Base-by-base conservation (phyloP, 1,140 invertebrate species). In the Acarapis woodi region DNA sequence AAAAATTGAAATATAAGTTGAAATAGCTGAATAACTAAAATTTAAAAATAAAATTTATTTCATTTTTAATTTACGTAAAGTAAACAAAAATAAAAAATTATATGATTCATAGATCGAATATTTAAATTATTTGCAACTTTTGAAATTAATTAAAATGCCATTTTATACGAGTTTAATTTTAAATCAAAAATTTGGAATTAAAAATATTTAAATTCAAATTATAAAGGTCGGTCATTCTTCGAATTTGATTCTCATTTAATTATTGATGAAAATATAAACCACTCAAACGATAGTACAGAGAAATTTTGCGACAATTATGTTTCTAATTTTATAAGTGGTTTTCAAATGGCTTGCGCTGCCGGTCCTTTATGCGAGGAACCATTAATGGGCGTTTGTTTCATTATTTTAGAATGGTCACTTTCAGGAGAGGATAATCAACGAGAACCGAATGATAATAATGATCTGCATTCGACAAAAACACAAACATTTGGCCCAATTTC, bases 351-450 rank as follows among this genome's bases (percentile, higher is more conserved):
- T 0, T 73, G 77, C 2, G 54, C 73, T 12, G 67, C 75, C 32
- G 87, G 88, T 3, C 80, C 83, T 3, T 51, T 93, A 15, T 94
- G 87, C 58, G 80, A 93, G 52, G 87, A 94, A 50, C 79, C 83
- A 14, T 77, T 93, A 73, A 75, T 73, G 62, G 85, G 85, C 2
- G 77, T 93, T 1, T 77, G 70, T 38, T 88, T 90, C 55, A 60
- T 79, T 42, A 62, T 93, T 2, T 70, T 85, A 49, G 71, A 73
- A 48, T 80, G 75, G 73, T 59, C 38, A 24, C 60, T 37, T 21
- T 18, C 35, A 35, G 24, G 41, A 35, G 35, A 10, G 1, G 44
- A 40, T 26, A 31, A 33, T 36, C n/a, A n/a, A n/a, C 15, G 4
- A 9, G 16, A 26, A 31, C n/a, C n/a, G n/a, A 9, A 16, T 9